These are phyloP conservation scores for Tipula unca DNA, from an alignment of 2,888 invertebrate genomes.

Conservation along the genomic window DNA sequence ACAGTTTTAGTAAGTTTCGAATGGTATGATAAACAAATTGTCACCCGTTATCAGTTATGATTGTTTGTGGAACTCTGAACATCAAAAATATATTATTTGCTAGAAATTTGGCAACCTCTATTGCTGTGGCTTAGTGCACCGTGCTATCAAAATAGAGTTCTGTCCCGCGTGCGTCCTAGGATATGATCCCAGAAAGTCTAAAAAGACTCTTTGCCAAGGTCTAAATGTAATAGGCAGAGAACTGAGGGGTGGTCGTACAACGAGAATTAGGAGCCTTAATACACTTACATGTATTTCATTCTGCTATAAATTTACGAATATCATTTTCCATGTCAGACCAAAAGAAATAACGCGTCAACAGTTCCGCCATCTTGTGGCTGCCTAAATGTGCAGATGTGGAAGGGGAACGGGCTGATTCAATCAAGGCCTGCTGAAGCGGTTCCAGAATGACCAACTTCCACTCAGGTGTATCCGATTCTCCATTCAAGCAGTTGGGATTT, in stretches of 20 bases:
- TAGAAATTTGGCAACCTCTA: not conserved
- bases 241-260: not conserved
- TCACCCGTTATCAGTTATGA: not conserved
- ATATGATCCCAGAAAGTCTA: not conserved
- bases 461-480: too few relatives aligned
- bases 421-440: not conserved
- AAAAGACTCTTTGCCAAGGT: not conserved
- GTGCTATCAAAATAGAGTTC: not conserved
- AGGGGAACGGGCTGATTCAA: not conserved
- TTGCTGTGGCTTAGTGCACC: not conserved
- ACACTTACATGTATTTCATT: not conserved
- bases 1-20: not conserved
- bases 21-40: not conserved
- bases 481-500: too few relatives aligned
- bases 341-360: not conserved
- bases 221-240: not conserved
- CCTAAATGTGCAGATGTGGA: not conserved
- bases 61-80: not conserved
- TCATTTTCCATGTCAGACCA: not conserved
- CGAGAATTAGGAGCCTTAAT: not conserved
- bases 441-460: too few relatives aligned
- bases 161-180: not conserved
- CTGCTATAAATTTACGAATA: not conserved
- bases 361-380: not conserved
- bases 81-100: not conserved